Evolutionary conservation across 2,888 invertebrate species (phyloP).

Genomic region (Drosophila melanosoma): DNA sequence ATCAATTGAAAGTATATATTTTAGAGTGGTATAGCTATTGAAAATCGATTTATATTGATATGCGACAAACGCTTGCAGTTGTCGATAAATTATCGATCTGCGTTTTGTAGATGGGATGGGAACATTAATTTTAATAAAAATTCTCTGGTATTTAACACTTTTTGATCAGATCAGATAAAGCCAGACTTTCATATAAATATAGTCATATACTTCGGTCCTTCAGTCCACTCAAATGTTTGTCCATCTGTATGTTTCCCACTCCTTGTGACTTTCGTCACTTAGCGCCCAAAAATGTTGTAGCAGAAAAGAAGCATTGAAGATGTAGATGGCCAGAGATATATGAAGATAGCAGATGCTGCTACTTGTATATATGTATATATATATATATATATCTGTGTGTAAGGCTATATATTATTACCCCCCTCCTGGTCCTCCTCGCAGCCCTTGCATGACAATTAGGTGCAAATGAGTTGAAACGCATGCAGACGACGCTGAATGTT

Average conservation of each 20-base stretch:
- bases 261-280: background rate
- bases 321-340: background rate
- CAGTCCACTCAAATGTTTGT: background rate
- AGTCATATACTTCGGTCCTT: background rate
- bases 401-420: conserved; percentile 1
- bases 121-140: background rate
- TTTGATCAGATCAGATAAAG: background rate
- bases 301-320: background rate
- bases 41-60: background rate
- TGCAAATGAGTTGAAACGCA: conserved; percentile 77
- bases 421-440: conserved; percentile 3
- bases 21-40: too few species aligned
- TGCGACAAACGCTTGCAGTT: background rate
- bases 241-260: background rate
- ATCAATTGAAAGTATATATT: too few species aligned
- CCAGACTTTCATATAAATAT: background rate
- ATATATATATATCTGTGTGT: conserved; percentile 4
- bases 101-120: background rate
- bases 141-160: background rate
- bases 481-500: conserved; percentile 28
- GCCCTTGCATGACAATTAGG: conserved; percentile 76
- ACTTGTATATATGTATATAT: background rate
- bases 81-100: background rate
- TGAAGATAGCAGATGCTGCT: conserved; percentile 14
- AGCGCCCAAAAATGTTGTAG: background rate